Evolutionary conservation across 2,113 vertebrate genomes (phyloP), one percentile per base, ranked within the genome.

Genomic region (Cnemophilus loriae): DNA sequence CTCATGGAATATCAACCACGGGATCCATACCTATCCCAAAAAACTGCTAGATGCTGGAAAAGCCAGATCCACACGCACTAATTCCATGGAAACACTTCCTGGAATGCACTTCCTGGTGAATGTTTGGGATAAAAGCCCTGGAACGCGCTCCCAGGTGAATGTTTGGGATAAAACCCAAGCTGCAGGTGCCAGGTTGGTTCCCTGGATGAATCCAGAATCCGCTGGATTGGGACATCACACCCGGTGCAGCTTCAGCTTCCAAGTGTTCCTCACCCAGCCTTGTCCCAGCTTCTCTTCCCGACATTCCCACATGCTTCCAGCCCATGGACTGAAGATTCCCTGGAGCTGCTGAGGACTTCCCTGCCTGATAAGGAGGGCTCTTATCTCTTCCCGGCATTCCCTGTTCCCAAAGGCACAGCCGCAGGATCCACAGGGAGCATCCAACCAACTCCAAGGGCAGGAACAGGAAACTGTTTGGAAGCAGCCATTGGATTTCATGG

Each of bases 41-140:
- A 59, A 60, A 2, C 32, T 11, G 63, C 57, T 24, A 2, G 5
- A 0, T 0, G 32, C 13, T 3, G 5, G 50, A 7, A 37, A 14
- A 87, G 11, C 85, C 59, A 21, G 49, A 26, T 3, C 26, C 37
- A 4, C 1, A 6, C 55, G 73, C 20, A 32, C 28, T 11, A 22
- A 42, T 7, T 44, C 63, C 63, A 64, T 0, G 41, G 61, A 8
- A 64, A 64, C 9, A n/a, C n/a, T n/a, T n/a, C 41, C 61, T 7
- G 39, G 39, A 63, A 41, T 10, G 27, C 27, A 6, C 60, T 63
- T 18, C 37, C 37, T 7, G 27, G 60, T 13, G 35, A 61, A 12
- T 3, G 19, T 7, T 46, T 2, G 47, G 65, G 52, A 67, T 63
- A 24, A 76, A 50, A n/a, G 32, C n/a, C n/a, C n/a, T n/a, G n/a